Evolutionary conservation across 2,888 invertebrate species (phyloP), one percentile per base, ranked within the genome.

Genomic region (Hirudinaria manillensis): DNA sequence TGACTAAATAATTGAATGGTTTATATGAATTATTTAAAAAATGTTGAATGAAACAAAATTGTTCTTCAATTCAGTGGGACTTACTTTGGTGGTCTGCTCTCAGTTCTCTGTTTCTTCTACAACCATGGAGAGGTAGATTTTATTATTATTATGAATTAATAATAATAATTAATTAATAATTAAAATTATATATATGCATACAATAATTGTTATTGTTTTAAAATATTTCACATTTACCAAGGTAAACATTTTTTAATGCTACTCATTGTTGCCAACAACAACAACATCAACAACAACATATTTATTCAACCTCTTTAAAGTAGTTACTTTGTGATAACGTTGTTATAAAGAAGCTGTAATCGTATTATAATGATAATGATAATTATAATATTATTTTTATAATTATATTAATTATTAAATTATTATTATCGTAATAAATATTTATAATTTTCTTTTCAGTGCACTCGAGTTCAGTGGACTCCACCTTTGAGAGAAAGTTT

Each of bases 401-500:
- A 6, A 36, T 36, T 36, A 36, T 10, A 6, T 6, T 36, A 6
- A 10, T 10, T 36, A 10, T 36, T 36, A 6, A 36, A 36, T 36
- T 36, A 36, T 6, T 3, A 36, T 10, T 3, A 36, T 36, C 10
- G 36, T 36, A 56, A 27, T 24, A 53, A 53, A 53, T 16, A 53
- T 21, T 53, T 16, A 21, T 66, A 2, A 70, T 75, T 29, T 71
- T 27, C 13, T 36, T 19, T 55, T 24, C n/a, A 84, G 84, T 82
- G 82, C 70, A 92, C 93, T 0, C 87, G 93, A 70, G 92, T 93
- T 3, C 92, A 92, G 81, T 93, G 93, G 90, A 90, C 92, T 0
- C 93, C 94, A 0, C 91, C 93, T 61, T 88, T 93, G 70, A 86
- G 94, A 34, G 94, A 94, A 85, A 93, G 92, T 82, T 91, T 93